Evolutionary conservation across 2,797 vertebrate genomes (phyloP), one percentile per base, ranked within the genome.

Genomic region (Periparus ater): DNA sequence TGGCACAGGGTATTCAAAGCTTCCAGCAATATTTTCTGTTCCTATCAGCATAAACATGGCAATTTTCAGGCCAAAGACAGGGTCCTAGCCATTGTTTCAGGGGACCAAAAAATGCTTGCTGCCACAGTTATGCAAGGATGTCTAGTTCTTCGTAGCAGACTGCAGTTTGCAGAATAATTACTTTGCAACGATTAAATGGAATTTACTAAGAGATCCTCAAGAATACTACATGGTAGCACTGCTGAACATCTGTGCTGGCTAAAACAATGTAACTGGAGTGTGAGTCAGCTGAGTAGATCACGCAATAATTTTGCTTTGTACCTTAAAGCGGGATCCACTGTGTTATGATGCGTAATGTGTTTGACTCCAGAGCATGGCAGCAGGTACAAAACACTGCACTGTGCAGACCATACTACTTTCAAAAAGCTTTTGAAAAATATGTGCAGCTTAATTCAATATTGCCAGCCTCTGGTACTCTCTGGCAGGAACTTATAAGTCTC

Each of bases 401-500:
- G 70, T 47, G 36, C 44, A 88, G 79, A 73, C 42, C 34, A 57
- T 40, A 81, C 73, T 85, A 65, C 74, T 85, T 95, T 8, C 15
- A 53, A 63, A 95, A 95, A 95, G 58, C 76, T 84, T 97, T 93
- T 93, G 88, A 96, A 79, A 96, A 96, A 92, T 75, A 83, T 22
- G 25, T 93, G 89, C 88, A 83, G 89, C 89, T 93, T 96, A 94
- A 96, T 95, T 95, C 91, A 94, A 73, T 87, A 90, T 95, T 93
- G 21, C 89, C 91, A 83, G 72, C 77, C 87, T 97, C 79, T 93
- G 82, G 89, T 95, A 50, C 96, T 57, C 34, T 79, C 53, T 95
- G 90, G 93, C 84, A 84, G 74, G 27, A 85, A 67, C n/a, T 75
- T 84, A 57, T 42, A 71, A 63, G 62, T 70, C 48, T 62, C 51